phyloP scores from a whole-genome alignment of 2,888 invertebrate species.

The Diaphora mendica region DNA sequence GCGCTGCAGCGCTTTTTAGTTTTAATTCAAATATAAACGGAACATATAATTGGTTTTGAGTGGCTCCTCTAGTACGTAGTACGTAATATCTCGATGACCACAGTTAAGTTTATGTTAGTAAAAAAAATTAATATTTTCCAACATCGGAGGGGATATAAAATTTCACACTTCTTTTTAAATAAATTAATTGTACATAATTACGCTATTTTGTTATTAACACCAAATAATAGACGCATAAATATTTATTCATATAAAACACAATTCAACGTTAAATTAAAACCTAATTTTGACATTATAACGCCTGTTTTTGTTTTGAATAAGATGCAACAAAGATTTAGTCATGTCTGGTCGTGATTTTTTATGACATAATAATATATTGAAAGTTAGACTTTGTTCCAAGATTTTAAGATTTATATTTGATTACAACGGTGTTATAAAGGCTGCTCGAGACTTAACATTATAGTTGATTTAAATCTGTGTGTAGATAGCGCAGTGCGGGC shows the following conservation, averaged over 20 bases:
- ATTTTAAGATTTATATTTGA: neutral
- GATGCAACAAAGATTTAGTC: neutral
- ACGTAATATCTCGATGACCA: no score
- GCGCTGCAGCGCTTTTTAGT: no score
- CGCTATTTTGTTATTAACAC: neutral
- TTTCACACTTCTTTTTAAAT: neutral
- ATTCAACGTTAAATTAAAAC: neutral
- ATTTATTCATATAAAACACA: neutral
- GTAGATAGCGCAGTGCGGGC: slow-evolving; percentile 36
- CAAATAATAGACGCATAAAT: neutral
- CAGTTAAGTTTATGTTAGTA: no score
- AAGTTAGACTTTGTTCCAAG: neutral
- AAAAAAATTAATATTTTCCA: no score
- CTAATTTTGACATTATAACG: neutral
- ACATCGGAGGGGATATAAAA: neutral
- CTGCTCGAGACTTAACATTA: no score
- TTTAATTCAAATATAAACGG: no score
- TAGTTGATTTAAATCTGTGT: no score
- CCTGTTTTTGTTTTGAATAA: neutral
- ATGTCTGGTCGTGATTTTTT: neutral
- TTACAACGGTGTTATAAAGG: neutral
- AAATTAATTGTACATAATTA: neutral
- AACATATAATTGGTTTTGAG: no score
- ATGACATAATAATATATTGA: no score
- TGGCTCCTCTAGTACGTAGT: no score